These are phyloP conservation scores for Syngnathus rostellatus DNA, from an alignment of 2,797 vertebrate species.

Conservation along the genomic window DNA sequence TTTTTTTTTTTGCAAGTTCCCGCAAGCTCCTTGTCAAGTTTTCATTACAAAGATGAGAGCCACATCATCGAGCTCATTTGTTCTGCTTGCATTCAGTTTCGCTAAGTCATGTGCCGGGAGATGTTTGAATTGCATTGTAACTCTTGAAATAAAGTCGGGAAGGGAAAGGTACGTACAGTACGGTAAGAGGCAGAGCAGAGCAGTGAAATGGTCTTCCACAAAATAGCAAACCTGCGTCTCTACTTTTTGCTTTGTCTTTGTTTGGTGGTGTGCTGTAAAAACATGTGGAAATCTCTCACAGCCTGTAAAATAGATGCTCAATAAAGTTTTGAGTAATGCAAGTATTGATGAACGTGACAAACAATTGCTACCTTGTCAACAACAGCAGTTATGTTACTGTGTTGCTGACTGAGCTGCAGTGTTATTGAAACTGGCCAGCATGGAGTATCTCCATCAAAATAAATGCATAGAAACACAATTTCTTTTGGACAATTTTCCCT, in stretches of 20 bases:
- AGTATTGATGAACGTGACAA: not conserved
- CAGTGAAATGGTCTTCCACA: not conserved
- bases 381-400: not conserved
- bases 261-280: not conserved
- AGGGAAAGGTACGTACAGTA: not conserved
- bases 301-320: not conserved
- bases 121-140: too few species aligned
- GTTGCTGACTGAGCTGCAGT: not conserved
- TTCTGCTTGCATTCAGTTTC: too few species aligned
- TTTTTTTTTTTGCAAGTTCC: too few species aligned
- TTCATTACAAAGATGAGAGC: too few species aligned
- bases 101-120: too few species aligned
- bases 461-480: not conserved
- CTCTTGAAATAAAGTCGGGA: slow-evolving; percentile 40
- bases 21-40: too few species aligned
- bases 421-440: not conserved
- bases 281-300: too few species aligned
- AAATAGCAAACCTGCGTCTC: not conserved
- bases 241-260: not conserved
- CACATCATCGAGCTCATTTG: too few species aligned
- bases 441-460: not conserved
- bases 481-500: not conserved
- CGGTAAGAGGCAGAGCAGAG: not conserved
- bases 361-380: not conserved
- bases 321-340: not conserved